Percentiles rank a stretch among this genome's conserved stretches.
Evolutionary conservation across 37 sponge, comb jelly and placozoan genomes (phyloP).

Genomic region (Halichondria panicea): DNA sequence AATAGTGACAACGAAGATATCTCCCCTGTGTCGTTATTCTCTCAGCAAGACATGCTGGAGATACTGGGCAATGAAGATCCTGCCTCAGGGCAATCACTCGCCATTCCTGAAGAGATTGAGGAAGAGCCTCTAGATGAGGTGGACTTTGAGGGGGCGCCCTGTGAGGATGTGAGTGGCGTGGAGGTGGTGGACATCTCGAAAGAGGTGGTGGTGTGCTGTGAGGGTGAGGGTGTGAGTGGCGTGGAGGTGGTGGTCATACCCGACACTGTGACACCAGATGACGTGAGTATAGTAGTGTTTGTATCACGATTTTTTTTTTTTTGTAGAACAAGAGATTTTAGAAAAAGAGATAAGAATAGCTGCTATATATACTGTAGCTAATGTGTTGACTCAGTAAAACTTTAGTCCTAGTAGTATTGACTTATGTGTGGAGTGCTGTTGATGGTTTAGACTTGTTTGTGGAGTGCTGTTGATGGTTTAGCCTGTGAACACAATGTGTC

Average conservation of each 20-base stretch:
- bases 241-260: conserved; percentile 38
- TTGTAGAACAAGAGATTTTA: no score
- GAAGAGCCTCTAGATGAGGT: conserved; percentile 4
- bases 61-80: conserved; percentile 21
- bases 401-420: no score
- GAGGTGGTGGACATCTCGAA: neutral
- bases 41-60: conserved; percentile 39
- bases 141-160: neutral
- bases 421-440: no score
- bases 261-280: conserved; percentile 34
- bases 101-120: conserved; percentile 6
- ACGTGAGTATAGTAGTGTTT: conserved; percentile 44
- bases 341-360: no score
- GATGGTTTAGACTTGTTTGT: no score
- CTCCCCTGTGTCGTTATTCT: conserved; percentile 18
- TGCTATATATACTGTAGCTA: no score
- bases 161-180: neutral
- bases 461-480: neutral
- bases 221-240: neutral
- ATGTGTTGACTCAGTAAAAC: no score
- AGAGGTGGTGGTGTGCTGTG: neutral
- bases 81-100: neutral
- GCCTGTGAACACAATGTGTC: neutral
- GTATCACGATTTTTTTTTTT: no score
- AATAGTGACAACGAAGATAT: neutral